Conservation (phyloP, 2,113 vertebrate species). For the Plecotus auritus region DNA sequence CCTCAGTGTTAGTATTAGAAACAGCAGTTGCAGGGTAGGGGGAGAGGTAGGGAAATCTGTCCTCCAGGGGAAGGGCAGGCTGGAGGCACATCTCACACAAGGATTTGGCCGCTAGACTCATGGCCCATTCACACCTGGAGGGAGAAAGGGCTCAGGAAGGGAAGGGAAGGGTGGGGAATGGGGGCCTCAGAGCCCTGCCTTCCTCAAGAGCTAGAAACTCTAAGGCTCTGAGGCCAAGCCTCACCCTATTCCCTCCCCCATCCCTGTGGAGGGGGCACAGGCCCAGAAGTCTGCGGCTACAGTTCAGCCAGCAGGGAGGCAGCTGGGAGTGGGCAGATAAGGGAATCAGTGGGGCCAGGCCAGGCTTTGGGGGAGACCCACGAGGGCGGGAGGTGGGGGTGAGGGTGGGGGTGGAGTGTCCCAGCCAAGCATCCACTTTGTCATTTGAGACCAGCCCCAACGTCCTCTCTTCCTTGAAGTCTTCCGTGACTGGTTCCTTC, state of each 20-base stretch:
- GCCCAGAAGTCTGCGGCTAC: slow-evolving; percentile 66
- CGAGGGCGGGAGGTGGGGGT: neutral
- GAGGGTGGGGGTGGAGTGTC: slow-evolving; percentile 49
- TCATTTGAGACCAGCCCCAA: slow-evolving; percentile 41
- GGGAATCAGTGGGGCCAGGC: slow-evolving; percentile 69
- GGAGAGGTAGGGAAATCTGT: neutral
- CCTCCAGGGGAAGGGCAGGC: neutral
- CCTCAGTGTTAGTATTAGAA: neutral
- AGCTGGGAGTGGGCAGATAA: slow-evolving; percentile 73
- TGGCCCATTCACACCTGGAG: slow-evolving; percentile 24
- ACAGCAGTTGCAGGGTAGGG: neutral
- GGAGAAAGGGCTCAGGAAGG: slow-evolving; percentile 23
- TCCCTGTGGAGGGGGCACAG: slow-evolving; percentile 41
- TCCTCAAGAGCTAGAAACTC: slow-evolving; percentile 5
- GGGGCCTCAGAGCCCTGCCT: slow-evolving; percentile 25
- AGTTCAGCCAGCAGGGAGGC: slow-evolving; percentile 70
- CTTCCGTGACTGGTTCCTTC: slow-evolving; percentile 12
- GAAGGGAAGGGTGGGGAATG: slow-evolving; percentile 51
- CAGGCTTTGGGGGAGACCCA: slow-evolving; percentile 56
- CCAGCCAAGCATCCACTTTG: neutral
- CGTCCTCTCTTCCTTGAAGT: slow-evolving; percentile 30
- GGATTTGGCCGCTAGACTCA: neutral
- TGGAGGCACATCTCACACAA: neutral
- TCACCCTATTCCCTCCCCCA: slow-evolving; percentile 61
- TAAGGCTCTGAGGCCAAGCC: slow-evolving; percentile 38